phyloP scores from a whole-genome alignment of 2,113 vertebrate species.

The Salvelinus fontinalis region DNA sequence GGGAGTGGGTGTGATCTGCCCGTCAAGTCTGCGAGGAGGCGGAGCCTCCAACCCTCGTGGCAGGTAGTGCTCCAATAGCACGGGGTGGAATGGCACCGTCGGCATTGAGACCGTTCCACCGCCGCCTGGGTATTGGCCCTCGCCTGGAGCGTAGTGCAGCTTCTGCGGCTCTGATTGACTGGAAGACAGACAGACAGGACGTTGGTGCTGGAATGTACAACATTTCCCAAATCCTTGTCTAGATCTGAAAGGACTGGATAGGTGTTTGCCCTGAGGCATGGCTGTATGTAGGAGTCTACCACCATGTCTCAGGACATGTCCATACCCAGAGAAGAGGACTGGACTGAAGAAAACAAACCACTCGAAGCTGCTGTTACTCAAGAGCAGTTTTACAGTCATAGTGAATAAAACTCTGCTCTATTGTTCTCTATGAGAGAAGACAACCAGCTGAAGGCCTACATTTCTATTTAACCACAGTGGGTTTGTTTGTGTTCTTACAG shows the following conservation, averaged over 20 bases:
- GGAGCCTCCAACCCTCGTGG: constrained; percentile 65
- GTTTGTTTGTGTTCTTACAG: constrained; percentile 29
- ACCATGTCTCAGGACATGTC: too few species aligned
- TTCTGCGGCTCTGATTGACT: constrained; percentile 85
- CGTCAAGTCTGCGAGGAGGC: constrained; percentile 62
- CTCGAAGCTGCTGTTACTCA: not conserved
- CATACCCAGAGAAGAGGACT: not conserved
- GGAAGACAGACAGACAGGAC: constrained; percentile 14
- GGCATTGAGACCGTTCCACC: constrained; percentile 70
- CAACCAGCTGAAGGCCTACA: too few species aligned
- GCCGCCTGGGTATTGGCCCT: constrained; percentile 77
- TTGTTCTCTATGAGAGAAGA: not conserved
- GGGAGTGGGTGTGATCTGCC: constrained; percentile 67
- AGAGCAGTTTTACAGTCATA: constrained; percentile 15
- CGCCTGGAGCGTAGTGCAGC: constrained; percentile 76
- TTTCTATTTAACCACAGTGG: constrained; percentile 16
- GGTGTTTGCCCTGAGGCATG: too few species aligned
- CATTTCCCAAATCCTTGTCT: not conserved
- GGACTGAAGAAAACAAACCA: not conserved
- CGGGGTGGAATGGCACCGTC: constrained; percentile 76
- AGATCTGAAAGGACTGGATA: too few species aligned
- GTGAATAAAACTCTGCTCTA: too few species aligned
- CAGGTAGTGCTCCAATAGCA: constrained; percentile 85
- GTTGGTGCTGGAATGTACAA: not conserved
- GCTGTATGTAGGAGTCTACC: too few species aligned